A percentile compares a stretch with the other conserved stretches of the same genome.
phyloP scores from a whole-genome alignment of 1,140 invertebrate species.

The Drosophila jambulina region DNA sequence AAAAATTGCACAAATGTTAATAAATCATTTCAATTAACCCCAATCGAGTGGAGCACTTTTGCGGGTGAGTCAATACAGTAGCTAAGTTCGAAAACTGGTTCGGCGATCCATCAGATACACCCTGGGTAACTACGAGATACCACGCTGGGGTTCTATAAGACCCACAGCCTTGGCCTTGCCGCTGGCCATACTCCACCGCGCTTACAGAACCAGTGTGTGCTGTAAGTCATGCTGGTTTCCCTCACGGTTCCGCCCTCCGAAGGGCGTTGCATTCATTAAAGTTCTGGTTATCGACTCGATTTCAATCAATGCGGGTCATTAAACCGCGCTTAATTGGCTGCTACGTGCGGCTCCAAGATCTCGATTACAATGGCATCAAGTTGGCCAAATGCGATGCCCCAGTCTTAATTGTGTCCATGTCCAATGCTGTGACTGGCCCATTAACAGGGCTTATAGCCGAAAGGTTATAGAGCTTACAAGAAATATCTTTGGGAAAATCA shows the following conservation, averaged over 20 bases:
- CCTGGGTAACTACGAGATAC: background rate
- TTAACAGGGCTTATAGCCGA: constrained; percentile 37
- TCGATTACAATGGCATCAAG: constrained; percentile 45
- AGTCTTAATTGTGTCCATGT: constrained; percentile 24
- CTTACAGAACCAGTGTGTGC: constrained; percentile 40
- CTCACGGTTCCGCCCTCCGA: constrained; percentile 35
- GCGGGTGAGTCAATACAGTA: constrained; percentile 8
- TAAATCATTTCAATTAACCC: constrained; percentile 75
- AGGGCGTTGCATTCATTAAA: constrained; percentile 55
- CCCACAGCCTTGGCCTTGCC: constrained; percentile 24
- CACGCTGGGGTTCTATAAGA: constrained; percentile 12
- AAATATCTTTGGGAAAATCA: constrained; percentile 21
- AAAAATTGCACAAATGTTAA: constrained; percentile 68
- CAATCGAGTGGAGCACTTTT: constrained; percentile 37
- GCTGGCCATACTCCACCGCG: constrained; percentile 22
- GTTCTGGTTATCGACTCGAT: constrained; percentile 49
- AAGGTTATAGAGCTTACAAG: background rate
- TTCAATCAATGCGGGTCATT: constrained; percentile 46
- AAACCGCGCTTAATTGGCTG: constrained; percentile 44
- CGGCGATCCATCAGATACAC: background rate
- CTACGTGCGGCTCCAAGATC: constrained; percentile 29
- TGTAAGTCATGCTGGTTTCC: constrained; percentile 26
- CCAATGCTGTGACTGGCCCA: constrained; percentile 36
- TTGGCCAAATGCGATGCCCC: constrained; percentile 39
- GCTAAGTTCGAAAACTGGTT: constrained; percentile 26